A percentile compares a stretch with the other conserved stretches of the same genome.
Evolutionary conservation across 2,797 vertebrate species (phyloP).

Genomic region (Lindbergichthys nudifrons): DNA sequence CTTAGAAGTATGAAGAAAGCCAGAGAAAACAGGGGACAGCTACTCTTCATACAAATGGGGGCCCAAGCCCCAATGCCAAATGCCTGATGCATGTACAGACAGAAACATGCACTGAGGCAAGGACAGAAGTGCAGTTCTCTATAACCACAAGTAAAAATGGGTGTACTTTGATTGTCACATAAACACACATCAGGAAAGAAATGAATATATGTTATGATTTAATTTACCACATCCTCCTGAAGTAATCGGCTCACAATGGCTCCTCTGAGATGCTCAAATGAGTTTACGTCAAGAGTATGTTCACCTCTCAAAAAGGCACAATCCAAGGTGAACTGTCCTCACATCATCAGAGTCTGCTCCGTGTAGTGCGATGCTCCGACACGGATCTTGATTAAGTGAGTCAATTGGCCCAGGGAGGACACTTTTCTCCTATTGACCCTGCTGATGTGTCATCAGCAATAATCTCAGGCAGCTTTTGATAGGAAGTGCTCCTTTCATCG

Average conservation of each 20-base stretch:
- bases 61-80: too few species aligned
- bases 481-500: conserved; percentile 74
- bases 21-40: too few species aligned
- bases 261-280: conserved; percentile 61
- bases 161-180: not conserved
- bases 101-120: too few species aligned
- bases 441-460: conserved; percentile 81
- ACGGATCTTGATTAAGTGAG: conserved; percentile 76
- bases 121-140: too few species aligned
- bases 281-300: conserved; percentile 61
- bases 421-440: conserved; percentile 79
- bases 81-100: too few species aligned
- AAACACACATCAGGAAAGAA: not conserved
- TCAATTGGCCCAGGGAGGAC: conserved; percentile 76
- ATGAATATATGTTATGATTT: conserved; percentile 34
- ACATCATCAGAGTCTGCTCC: conserved; percentile 56
- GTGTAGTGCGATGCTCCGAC: conserved; percentile 38
- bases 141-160: too few species aligned
- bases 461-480: conserved; percentile 76
- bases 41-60: too few species aligned
- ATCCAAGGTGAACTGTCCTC: conserved; percentile 69
- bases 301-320: conserved; percentile 54
- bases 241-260: conserved; percentile 33
- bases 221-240: conserved; percentile 42
- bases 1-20: too few species aligned